These are phyloP conservation scores for Ametastegia equiseti DNA, from an alignment of 2,888 invertebrate genomes.

Conservation along the genomic window DNA sequence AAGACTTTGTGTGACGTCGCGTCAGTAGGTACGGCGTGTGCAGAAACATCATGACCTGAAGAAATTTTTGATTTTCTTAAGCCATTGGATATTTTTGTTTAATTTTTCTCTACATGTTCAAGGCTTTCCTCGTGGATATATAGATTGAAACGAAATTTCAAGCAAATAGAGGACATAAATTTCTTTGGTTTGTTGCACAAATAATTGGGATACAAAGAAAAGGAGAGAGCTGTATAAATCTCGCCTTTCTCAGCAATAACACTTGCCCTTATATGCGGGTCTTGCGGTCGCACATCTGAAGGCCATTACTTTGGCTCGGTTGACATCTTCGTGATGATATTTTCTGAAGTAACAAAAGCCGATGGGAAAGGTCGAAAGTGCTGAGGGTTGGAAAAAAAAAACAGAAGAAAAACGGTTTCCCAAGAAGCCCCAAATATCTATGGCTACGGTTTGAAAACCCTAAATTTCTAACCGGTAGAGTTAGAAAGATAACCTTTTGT, in stretches of 20 bases:
- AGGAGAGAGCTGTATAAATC: background rate
- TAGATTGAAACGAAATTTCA: too few species aligned
- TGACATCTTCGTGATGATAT: conserved; percentile 49
- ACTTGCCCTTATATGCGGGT: conserved; percentile 43
- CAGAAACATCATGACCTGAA: too few species aligned
- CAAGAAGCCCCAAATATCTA: background rate
- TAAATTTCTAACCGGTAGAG: background rate
- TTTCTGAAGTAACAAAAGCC: conserved; percentile 59
- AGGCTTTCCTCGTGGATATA: too few species aligned
- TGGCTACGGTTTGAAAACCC: background rate
- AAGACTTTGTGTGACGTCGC: background rate
- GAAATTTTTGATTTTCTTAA: too few species aligned
- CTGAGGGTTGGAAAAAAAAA: conserved; percentile 47
- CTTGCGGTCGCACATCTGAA: conserved; percentile 40
- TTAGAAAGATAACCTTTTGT: background rate
- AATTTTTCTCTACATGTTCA: too few species aligned
- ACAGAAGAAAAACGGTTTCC: background rate
- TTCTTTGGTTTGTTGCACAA: background rate
- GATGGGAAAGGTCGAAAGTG: conserved; percentile 52
- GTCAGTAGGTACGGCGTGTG: too few species aligned
- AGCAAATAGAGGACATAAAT: too few species aligned
- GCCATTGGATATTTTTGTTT: too few species aligned
- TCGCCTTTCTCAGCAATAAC: conserved; percentile 3
- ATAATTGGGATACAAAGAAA: background rate
- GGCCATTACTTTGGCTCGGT: conserved; percentile 22